phyloP scores from a whole-genome alignment of 2,888 invertebrate genomes.

The Hypercompe scribonia region DNA sequence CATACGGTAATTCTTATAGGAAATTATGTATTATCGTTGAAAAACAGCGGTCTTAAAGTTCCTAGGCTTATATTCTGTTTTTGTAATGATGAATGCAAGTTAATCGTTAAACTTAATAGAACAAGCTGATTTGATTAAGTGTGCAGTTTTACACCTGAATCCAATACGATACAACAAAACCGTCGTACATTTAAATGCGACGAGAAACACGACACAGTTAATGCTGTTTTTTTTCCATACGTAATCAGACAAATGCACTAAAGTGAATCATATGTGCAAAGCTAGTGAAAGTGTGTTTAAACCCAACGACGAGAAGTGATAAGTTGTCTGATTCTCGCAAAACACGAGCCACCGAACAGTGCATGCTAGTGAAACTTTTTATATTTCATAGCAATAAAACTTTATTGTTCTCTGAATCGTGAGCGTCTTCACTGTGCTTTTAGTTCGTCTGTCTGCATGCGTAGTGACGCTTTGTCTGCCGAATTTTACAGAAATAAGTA shows the following conservation, averaged over 20 bases:
- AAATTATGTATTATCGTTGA: too few species aligned
- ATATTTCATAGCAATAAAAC: slow-evolving; percentile 53
- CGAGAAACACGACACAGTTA: background rate
- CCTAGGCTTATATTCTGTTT: too few species aligned
- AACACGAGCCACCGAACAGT: slow-evolving; percentile 48
- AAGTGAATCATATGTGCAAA: slow-evolving; percentile 43
- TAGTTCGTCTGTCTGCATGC: slow-evolving; percentile 41
- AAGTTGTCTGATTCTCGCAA: slow-evolving; percentile 54
- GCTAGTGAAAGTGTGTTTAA: slow-evolving; percentile 68
- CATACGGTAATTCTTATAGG: background rate
- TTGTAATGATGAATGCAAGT: too few species aligned
- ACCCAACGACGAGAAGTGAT: slow-evolving; percentile 63
- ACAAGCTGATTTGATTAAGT: background rate
- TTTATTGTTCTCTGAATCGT: slow-evolving; percentile 55
- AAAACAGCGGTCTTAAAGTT: too few species aligned
- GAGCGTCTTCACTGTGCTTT: slow-evolving; percentile 51
- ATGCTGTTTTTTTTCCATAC: slow-evolving; percentile 13
- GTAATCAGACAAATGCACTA: slow-evolving; percentile 23
- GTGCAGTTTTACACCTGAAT: background rate
- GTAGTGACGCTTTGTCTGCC: slow-evolving; percentile 21
- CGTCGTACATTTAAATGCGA: background rate
- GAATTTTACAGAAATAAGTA: slow-evolving; percentile 14
- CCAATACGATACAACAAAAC: background rate
- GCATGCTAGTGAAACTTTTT: slow-evolving; percentile 60
- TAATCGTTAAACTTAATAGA: too few species aligned